Evolutionary conservation across 2,113 vertebrate genomes (phyloP), one percentile per base, ranked within the genome.

Genomic region (Festucalex cinctus): DNA sequence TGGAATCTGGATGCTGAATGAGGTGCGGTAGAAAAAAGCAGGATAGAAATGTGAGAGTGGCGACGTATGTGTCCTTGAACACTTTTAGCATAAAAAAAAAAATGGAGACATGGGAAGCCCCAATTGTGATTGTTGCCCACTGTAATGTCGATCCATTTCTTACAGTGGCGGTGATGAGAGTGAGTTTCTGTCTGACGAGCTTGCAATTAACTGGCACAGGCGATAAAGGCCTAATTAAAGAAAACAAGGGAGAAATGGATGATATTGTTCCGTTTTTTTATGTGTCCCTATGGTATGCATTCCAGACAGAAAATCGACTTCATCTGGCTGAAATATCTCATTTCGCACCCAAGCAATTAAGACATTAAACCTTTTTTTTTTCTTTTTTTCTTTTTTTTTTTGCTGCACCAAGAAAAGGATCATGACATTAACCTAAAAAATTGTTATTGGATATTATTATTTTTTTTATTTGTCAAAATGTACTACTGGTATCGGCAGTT

Each of bases 21-120:
- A 79, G 61, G 70, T 17, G 61, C 41, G 44, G 68, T 28, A 75
- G 49, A 61, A 69, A 66, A 70, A 69, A 73, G 63, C 59, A 46
- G 68, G 59, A 71, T 72, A 60, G 68, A 76, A 67, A 26, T 66
- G 70, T 60, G 62, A 65, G 70, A 73, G 53, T 73, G 69, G 37
- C 63, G 58, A 36, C 12, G 14, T 16, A 9, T 19, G 28, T 58
- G 32, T 8, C 3, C 14, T 35, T 72, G 32, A 65, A 67, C 17
- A 5, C 10, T 3, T 22, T 58, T 17, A 32, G 8, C 9, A 32
- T 19, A 16, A n/a, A 59, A 6, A 24, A 36, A 46, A 6, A 1
- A 24, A 3, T 3, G 16, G 20, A n/a, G 24, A 0, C 43, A 24
- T 19, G 48, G 10, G 9, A 12, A 41, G 39, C 10, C 39, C 12